Base-by-base conservation (phyloP, 2,113 vertebrate species). In the Psophia crepitans region DNA sequence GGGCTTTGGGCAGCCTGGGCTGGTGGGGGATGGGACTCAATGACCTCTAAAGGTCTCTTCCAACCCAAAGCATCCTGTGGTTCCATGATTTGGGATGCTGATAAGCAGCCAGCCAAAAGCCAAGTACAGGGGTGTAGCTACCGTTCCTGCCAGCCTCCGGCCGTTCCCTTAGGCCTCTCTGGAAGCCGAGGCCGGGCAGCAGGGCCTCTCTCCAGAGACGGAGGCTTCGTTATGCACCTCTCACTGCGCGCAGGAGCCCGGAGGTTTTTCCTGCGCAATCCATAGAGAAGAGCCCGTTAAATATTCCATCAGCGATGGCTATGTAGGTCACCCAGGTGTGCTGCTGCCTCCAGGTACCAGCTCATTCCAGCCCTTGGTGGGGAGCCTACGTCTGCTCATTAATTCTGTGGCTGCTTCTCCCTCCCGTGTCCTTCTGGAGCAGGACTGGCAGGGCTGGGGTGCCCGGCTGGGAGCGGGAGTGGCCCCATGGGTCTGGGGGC, bases 271-370 rank as follows among this genome's bases (percentile, higher is more conserved):
- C 0, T 14, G n/a, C 41, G 11, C 35, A 9, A 4, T 37, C 69
- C 41, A 0, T 18, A 11, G 20, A 9, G 4, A 57, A 44, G 63
- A n/a, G 8, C 46, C 3, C 0, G 19, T 35, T 70, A 3, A 51
- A 35, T 32, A 23, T 57, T 90, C 90, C 58, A 1, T 27, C 58
- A 14, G 85, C 2, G 0, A 11, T 5, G 66, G 30, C 5, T 75
- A 43, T 92, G 73, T 92, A 63, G 95, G 91, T 93, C 94, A 81
- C 14, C 76, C 93, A 66, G 93, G 89, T 71, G 91, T 75, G 86
- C 60, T 54, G 84, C 89, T 56, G 91, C 91, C 93, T 87, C 57
- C 96, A 65, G 95, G 86, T 77, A 23, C 71, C 9, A 2, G 61
- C 88, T 75, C 75, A 13, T 30, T 32, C 14, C 94, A 85, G 89